These are phyloP conservation scores for Melikaiella ostensackeni DNA, from an alignment of 2,888 invertebrate genomes.

Conservation along the genomic window DNA sequence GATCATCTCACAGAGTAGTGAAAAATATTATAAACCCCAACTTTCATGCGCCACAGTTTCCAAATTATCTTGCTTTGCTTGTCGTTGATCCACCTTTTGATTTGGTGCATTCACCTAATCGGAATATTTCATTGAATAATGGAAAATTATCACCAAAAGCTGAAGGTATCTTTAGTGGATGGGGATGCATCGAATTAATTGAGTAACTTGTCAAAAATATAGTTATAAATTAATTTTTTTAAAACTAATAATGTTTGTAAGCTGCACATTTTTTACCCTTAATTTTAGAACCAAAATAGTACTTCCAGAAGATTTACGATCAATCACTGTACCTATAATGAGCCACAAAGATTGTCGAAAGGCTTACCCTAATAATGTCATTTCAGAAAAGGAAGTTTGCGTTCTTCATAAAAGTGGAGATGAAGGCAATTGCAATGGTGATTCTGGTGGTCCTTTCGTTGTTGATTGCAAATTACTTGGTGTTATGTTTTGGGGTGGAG, in stretches of 20 bases:
- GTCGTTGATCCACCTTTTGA: not conserved
- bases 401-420: not conserved
- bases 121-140: not conserved
- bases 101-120: not conserved
- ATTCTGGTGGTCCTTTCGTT: not conserved
- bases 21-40: not conserved
- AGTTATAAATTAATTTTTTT: too few species aligned
- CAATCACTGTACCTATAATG: not conserved
- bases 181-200: not conserved
- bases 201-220: not conserved
- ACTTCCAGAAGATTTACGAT: not conserved
- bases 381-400: not conserved
- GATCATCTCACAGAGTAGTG: not conserved
- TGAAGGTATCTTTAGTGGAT: not conserved
- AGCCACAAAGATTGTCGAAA: not conserved
- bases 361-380: not conserved
- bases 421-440: not conserved
- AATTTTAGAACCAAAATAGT: not conserved
- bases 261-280: too few species aligned
- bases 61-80: not conserved
- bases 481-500: not conserved
- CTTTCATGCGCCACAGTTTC: not conserved
- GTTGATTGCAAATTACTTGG: not conserved
- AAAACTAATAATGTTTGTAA: not conserved
- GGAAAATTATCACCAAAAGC: not conserved